Conservation (phyloP, 64 coral and sea anemone genomes). For the Porites lutea region DNA sequence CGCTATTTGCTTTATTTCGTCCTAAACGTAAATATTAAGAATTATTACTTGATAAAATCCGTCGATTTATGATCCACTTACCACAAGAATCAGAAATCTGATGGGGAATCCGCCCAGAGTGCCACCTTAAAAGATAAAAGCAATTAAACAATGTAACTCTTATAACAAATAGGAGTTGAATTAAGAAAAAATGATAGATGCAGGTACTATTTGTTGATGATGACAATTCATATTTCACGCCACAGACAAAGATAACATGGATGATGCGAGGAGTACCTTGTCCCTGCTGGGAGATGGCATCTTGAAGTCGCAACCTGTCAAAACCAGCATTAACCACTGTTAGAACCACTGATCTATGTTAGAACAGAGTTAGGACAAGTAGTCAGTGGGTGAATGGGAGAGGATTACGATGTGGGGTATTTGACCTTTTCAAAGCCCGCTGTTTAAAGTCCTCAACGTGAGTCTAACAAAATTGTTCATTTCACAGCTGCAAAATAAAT, state of each 20-base stretch:
- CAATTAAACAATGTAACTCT: background rate
- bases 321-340: background rate
- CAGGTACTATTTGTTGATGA: background rate
- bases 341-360: too few relatives aligned
- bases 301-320: conserved; percentile 58
- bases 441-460: too few relatives aligned
- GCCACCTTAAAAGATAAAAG: conserved; percentile 54
- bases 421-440: too few relatives aligned
- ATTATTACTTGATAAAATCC: too few relatives aligned
- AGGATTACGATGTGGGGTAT: too few relatives aligned
- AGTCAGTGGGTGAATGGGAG: too few relatives aligned
- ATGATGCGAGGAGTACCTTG: conserved; percentile 28
- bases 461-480: too few relatives aligned
- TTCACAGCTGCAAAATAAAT: too few relatives aligned
- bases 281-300: conserved; percentile 70
- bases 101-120: conserved; percentile 97
- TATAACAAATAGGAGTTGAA: background rate
- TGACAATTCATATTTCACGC: background rate
- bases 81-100: conserved; percentile 94
- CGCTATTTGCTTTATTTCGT: too few relatives aligned
- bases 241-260: background rate
- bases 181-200: too few relatives aligned
- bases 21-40: background rate
- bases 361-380: too few relatives aligned
- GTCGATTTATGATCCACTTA: conserved; percentile 17